Evolutionary conservation across 2,888 invertebrate species (phyloP), one percentile per base, ranked within the genome.

Genomic region (Endomychus coccineus): DNA sequence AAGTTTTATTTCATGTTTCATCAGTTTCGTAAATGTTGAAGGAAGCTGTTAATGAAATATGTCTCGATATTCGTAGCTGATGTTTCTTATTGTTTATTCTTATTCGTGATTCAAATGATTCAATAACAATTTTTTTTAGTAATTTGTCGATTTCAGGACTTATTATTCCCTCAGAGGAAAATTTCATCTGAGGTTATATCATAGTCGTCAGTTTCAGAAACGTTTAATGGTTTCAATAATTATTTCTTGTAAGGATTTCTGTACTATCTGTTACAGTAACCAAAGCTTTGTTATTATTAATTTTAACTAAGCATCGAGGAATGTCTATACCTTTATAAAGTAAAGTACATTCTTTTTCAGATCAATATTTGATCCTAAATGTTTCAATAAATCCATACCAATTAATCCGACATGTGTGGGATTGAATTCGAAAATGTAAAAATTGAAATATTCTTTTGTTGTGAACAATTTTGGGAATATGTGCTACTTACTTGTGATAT

Each of bases 391-490:
- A 34, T 34, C 34, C 10, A 15, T 13, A 6, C 34, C 34, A 9
- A 34, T 34, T 34, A 34, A 13, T 6, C 34, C 34, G 14, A 12
- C 14, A 33, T 34, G 34, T 34, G n/a, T 9, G n/a, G 6, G 5
- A 33, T n/a, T 33, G 9, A 34, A 34, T 5, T 34, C 14, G 34
- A 34, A 34, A 7, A 36, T 4, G 11, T 34, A 23, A 34, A 36
- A 36, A 12, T 36, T 34, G n/a, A 14, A 15, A 4, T 16, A n/a
- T 36, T 36, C 13, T 2, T 34, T 2, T 6, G 10, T 16, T 2
- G 34, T 36, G 22, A 36, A 36, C 19, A 36, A 34, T 21, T 36
- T 22, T 6, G 21, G 21, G 22, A 13, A 36, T 36, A 13, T 22
- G 3, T 6, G 32, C 32, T 9, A 34, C 16, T 22, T 36, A 10